Percentiles rank a stretch among this genome's conserved stretches.
Conservation (phyloP, 1,140 invertebrate genomes). For the Drosophila ogumai region DNA sequence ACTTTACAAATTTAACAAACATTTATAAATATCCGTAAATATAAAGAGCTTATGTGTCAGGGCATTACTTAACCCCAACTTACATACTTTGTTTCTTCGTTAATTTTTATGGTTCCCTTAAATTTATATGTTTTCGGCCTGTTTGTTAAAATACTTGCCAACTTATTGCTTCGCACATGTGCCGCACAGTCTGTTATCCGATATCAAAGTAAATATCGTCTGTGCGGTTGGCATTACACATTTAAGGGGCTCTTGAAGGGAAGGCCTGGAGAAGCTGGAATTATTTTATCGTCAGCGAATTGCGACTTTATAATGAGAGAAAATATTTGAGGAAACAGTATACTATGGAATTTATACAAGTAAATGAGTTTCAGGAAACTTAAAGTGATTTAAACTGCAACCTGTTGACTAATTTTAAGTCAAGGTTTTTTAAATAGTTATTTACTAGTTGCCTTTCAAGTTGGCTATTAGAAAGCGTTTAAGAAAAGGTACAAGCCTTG, state of each 20-base stretch:
- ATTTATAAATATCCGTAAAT: conserved; percentile 10
- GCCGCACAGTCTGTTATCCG: conserved; percentile 43
- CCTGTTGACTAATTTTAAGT: conserved; percentile 9
- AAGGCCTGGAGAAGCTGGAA: conserved; percentile 18
- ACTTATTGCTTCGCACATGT: conserved; percentile 33
- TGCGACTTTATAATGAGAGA: conserved; percentile 13
- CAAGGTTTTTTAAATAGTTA: conserved; percentile 15
- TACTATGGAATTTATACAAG: conserved; percentile 17
- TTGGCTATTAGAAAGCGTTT: conserved; percentile 1
- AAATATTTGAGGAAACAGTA: conserved; percentile 21
- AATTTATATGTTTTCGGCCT: conserved; percentile 22
- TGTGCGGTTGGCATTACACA: conserved; percentile 39
- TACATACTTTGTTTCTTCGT: conserved; percentile 10
- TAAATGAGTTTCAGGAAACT: background rate
- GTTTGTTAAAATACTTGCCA: conserved; percentile 38
- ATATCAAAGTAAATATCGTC: conserved; percentile 36
- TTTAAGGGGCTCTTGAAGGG: background rate
- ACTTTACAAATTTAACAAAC: conserved; percentile 14
- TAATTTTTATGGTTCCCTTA: conserved; percentile 31
- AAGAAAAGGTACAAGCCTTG: conserved; percentile 3
- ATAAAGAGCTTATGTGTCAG: conserved; percentile 1
- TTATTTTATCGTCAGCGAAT: conserved; percentile 24
- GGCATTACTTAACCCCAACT: conserved; percentile 11
- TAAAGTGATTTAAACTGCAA: background rate
- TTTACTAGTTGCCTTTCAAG: background rate